Percentiles rank a stretch among this genome's conserved stretches.
phyloP scores from a whole-genome alignment of 2,888 invertebrate genomes.

The Acanthacorydalis orientalis region DNA sequence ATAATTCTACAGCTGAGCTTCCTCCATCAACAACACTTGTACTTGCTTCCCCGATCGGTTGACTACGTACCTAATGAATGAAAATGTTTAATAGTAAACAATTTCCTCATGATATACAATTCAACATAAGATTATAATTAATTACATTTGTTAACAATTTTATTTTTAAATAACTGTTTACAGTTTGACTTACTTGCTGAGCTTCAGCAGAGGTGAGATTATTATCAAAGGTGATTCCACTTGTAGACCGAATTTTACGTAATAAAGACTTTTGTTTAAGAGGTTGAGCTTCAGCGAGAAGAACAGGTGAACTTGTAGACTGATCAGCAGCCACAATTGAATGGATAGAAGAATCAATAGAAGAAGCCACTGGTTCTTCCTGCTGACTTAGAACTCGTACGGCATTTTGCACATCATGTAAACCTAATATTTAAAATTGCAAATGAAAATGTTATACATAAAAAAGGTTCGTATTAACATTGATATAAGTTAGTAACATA shows the following conservation, averaged over 20 bases:
- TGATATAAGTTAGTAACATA: background rate
- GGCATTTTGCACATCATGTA: constrained; percentile 42
- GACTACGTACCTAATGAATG: constrained; percentile 10
- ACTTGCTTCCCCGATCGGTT: constrained; percentile 26
- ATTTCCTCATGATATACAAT: background rate
- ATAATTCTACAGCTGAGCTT: constrained; percentile 21
- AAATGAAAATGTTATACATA: constrained; percentile 1
- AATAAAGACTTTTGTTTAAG: constrained; percentile 29
- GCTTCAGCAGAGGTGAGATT: constrained; percentile 38
- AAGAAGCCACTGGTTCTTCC: constrained; percentile 6
- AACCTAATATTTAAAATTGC: constrained; percentile 22
- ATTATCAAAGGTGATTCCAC: constrained; percentile 27
- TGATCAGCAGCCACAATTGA: constrained; percentile 16
- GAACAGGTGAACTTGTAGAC: constrained; percentile 14
- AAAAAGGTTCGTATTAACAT: background rate
- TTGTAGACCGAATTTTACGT: constrained; percentile 32
- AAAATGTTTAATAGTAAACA: too few species aligned
- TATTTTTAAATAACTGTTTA: background rate
- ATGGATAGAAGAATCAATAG: constrained; percentile 6
- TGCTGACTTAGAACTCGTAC: constrained; percentile 31
- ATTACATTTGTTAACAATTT: background rate
- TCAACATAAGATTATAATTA: background rate
- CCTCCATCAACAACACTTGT: constrained; percentile 12
- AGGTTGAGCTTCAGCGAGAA: constrained; percentile 18
- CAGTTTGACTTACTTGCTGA: constrained; percentile 28